Percentiles rank a stretch among this genome's conserved stretches.
Conservation (phyloP, 2,797 vertebrate genomes). For the Sebastes taczanowskii region DNA sequence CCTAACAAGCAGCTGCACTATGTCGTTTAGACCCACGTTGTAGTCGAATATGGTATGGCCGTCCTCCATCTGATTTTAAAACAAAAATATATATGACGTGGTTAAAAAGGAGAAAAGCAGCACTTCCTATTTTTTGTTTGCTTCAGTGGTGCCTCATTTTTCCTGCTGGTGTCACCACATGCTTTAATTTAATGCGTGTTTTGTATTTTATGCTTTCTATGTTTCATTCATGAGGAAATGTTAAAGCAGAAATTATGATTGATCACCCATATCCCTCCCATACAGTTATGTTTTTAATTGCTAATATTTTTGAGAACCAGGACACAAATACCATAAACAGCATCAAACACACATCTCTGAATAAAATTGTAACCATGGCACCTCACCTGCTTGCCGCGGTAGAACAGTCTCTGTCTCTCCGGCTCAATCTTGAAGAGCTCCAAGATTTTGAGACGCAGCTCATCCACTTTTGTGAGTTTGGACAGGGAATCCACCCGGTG, state of each 20-base stretch:
- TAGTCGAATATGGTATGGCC: conserved; percentile 98
- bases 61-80: conserved; percentile 90
- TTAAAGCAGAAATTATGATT: not conserved
- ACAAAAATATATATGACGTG: conserved; percentile 2
- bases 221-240: not conserved
- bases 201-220: not conserved
- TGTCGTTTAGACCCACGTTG: conserved; percentile 94
- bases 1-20: conserved; percentile 93
- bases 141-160: not conserved
- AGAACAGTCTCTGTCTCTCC: conserved; percentile 91
- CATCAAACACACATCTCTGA: not conserved
- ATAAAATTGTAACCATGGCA: not conserved
- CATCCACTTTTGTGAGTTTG: conserved; percentile 96
- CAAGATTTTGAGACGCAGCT: conserved; percentile 87
- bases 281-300: not conserved
- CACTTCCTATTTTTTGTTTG: not conserved
- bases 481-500: conserved; percentile 93
- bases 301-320: not conserved
- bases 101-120: not conserved
- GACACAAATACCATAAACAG: not conserved
- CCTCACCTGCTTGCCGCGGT: conserved; percentile 95
- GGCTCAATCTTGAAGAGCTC: conserved; percentile 92
- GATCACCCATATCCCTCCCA: not conserved
- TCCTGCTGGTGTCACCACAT: not conserved
- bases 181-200: not conserved